Base-by-base conservation (phyloP, 2,888 invertebrate species). In the Leptopilina syphax region DNA sequence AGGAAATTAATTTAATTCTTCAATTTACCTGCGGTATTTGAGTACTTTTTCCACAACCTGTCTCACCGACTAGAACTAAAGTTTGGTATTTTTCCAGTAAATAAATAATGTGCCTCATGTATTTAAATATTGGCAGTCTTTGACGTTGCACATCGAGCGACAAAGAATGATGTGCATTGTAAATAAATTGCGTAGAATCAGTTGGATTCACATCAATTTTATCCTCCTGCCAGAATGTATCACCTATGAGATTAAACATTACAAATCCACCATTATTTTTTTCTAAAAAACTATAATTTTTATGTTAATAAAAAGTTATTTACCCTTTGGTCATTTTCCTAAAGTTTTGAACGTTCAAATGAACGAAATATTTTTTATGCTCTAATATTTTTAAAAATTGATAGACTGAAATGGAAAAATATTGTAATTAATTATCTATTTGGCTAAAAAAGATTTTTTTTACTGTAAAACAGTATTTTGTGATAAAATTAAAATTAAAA, bases 1-100 rank as follows among this genome's bases (percentile, higher is more conserved):
- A 34, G 34, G 34, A 34, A 34, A 34, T 34, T 34, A 34, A 34
- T 34, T 34, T 18, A 18, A 18, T 18, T 34, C 34, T 3, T 44
- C 7, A 44, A 91, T 93, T 92, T 92, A 97, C 97, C 95, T 97
- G 98, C 76, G 98, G 98, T 83, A 98, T 95, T 93, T 98, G 98
- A 0, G 98, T 99, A 89, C 98, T 98, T 92, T 99, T 98, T 57
- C 99, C 98, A 86, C 97, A 97, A 44, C 99, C 99, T 3, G 99
- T 98, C 91, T 99, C 99, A 2, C 99, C 99, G 65, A 97, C 95
- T 79, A 97, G 92, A 77, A 99, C 95, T 68, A 99, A 92, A 0
- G 97, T 96, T 92, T 98, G 98, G 92, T 96, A 96, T 84, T 96
- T 96, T 92, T 99, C 98, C 87, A 99, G 92, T 83, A 97, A 93